A percentile compares a stretch with the other conserved stretches of the same genome.
Evolutionary conservation across 2,113 vertebrate species (phyloP).

Genomic region (Notarius quadriscutis): DNA sequence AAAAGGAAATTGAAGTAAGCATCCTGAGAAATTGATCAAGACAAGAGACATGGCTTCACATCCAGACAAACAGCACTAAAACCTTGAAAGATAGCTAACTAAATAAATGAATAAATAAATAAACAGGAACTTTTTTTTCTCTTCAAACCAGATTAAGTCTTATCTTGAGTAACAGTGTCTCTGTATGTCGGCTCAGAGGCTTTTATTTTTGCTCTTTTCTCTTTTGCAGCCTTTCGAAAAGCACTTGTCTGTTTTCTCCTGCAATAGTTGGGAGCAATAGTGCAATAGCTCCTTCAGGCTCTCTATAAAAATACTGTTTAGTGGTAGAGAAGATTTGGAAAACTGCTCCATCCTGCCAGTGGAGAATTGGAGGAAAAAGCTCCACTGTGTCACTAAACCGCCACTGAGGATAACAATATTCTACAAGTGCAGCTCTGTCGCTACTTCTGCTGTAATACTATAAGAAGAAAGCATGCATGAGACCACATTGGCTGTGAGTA

Average conservation of each 20-base stretch:
- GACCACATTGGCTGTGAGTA: neutral
- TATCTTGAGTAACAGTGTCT: conserved; percentile 73
- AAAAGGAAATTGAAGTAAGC: neutral
- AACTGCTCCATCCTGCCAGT: conserved; percentile 1
- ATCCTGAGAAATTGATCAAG: neutral
- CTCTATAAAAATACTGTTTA: conserved; percentile 55
- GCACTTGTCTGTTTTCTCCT: conserved; percentile 68
- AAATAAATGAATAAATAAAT: conserved; percentile 70
- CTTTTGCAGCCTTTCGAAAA: conserved; percentile 57
- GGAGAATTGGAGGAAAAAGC: conserved; percentile 11
- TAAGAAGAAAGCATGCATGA: neutral
- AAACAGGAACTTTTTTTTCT: conserved; percentile 51
- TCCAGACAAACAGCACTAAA: conserved; percentile 56
- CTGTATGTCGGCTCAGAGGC: conserved; percentile 63
- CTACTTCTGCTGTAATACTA: neutral
- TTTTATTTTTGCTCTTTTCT: conserved; percentile 32
- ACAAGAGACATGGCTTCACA: neutral
- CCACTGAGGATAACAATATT: conserved; percentile 18
- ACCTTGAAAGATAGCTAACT: conserved; percentile 72
- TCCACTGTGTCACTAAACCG: conserved; percentile 3
- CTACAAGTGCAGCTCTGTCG: neutral
- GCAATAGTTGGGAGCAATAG: conserved; percentile 57
- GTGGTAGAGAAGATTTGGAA: conserved; percentile 30
- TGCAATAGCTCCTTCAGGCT: conserved; percentile 59
- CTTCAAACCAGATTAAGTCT: conserved; percentile 71